Evolutionary conservation across 2,113 vertebrate genomes (phyloP).

Genomic region (Nematolebias whitei): DNA sequence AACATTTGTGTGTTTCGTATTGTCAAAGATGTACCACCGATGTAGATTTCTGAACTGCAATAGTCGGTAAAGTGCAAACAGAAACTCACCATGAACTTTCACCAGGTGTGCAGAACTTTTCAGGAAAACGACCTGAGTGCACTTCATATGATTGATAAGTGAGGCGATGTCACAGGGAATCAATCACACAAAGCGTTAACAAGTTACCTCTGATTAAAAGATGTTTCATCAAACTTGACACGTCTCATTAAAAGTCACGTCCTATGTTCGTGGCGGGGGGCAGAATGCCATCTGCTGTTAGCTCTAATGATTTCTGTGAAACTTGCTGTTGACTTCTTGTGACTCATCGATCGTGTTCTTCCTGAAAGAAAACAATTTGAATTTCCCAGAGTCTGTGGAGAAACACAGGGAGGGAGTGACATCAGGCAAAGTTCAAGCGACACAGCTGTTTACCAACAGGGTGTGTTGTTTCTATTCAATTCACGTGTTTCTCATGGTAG

Average conservation of each 20-base stretch:
- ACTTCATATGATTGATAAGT: neutral
- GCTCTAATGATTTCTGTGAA: constrained; percentile 7
- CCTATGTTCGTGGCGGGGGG: neutral
- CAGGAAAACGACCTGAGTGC: neutral
- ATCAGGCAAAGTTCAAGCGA: neutral
- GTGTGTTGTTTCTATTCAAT: neutral
- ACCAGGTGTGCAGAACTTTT: neutral
- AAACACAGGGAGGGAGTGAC: neutral
- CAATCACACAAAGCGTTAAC: neutral
- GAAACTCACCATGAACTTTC: constrained; percentile 1
- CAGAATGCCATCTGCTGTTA: constrained; percentile 31
- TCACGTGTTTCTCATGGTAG: neutral
- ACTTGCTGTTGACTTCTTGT: constrained; percentile 15
- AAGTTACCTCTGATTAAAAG: constrained; percentile 14
- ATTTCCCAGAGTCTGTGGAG: neutral
- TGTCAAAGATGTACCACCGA: neutral
- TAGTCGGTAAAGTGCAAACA: neutral
- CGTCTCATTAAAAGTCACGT: constrained; percentile 38
- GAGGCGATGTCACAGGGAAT: neutral
- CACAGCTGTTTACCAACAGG: constrained; percentile 4
- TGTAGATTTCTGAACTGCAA: neutral
- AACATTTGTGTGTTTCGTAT: neutral
- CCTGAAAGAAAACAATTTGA: constrained; percentile 26
- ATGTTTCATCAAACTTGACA: constrained; percentile 25
- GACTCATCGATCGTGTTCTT: constrained; percentile 28